Base-by-base conservation (phyloP, 2,888 invertebrate species). In the Zelleria hepariella region DNA sequence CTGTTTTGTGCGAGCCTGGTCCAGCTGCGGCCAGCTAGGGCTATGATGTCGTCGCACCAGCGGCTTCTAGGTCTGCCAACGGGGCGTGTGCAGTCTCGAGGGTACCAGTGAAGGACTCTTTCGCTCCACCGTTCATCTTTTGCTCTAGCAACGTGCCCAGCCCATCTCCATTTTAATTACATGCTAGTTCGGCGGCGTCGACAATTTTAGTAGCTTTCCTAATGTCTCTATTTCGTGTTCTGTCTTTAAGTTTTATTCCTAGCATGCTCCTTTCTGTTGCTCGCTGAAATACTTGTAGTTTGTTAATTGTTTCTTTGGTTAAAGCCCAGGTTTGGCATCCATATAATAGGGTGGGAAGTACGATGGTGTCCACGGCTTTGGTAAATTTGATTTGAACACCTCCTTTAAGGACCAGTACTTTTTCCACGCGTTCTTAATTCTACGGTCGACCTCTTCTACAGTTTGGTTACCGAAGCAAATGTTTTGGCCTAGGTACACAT, bases 321-420 rank as follows among this genome's bases (percentile, higher is more conserved):
- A 42, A 55, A 20, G 24, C 57, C 56, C 60, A 59, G 48, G 58
- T 60, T 27, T 59, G 59, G 26, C 54, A 58, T 32, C 58, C 59
- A 23, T 60, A 58, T 5, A 59, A 57, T n/a, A 60, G 57, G 26
- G 52, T 58, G 5, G 58, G 58, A 15, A 60, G 26, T 7, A 59
- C n/a, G 5, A 20, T n/a, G 5, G 54, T 15, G 26, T 20, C 59
- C 63, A 65, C 62, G 0, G 63, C 59, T 61, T 65, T 66, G 63
- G 57, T 57, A 62, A 57, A 26, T 62, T 62, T 15, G 61, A 64
- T 60, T 66, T 67, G 15, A 67, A 65, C 51, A 66, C 62, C 23
- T 65, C 60, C 52, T 61, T 65, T 10, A 62, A 42, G 15, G 23
- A 27, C 65, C 65, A 66, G 60, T 63, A 67, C 51, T 65, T 64